Conservation (phyloP, 2,113 vertebrate species). For the Probosciger aterrimus region DNA sequence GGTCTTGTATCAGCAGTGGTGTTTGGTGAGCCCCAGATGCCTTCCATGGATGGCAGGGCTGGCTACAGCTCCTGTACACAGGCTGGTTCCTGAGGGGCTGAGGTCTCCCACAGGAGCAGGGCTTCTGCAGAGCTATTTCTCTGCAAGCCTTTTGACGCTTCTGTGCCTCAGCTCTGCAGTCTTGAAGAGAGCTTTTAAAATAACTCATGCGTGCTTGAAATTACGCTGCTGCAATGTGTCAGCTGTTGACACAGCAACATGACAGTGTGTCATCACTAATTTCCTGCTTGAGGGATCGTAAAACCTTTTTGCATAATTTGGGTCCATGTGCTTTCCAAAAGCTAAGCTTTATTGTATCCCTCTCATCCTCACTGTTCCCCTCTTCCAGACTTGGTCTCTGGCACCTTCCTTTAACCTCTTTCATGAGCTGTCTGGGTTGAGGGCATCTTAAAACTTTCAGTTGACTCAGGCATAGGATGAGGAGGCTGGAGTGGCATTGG, state of each 20-base stretch:
- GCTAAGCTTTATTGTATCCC: neutral
- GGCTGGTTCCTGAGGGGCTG: neutral
- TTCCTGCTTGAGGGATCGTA: constrained; percentile 16
- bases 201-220: neutral
- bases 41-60: neutral
- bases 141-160: neutral
- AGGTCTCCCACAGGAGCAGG: rapidly evolving
- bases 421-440: neutral
- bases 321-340: constrained; percentile 23
- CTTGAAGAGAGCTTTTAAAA: neutral
- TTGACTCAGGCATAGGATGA: neutral
- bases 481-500: neutral
- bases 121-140: neutral
- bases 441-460: neutral
- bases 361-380: neutral
- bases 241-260: constrained; percentile 54
- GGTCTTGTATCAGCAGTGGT: neutral
- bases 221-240: neutral
- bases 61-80: neutral
- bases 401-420: rapidly evolving
- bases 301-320: neutral
- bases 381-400: neutral
- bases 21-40: neutral
- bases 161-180: neutral
- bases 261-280: constrained; percentile 35